Evolutionary conservation across 2,113 vertebrate species (phyloP).

Genomic region (Boulengerochromis microlepis): DNA sequence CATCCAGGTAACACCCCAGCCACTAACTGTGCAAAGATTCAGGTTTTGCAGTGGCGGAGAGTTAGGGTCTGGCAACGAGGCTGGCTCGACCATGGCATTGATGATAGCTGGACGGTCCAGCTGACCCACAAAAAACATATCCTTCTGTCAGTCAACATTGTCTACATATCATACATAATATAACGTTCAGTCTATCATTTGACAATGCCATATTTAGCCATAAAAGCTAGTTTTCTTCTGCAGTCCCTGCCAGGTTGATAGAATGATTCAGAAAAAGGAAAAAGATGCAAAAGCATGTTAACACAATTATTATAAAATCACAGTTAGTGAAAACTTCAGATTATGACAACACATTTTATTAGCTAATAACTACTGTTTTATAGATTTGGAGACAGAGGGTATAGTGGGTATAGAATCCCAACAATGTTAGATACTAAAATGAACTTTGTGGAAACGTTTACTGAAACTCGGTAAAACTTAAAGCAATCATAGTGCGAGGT

Average conservation of each 20-base stretch:
- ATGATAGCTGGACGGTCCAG: slow-evolving; percentile 58
- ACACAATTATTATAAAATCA: not conserved
- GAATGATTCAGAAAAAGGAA: not conserved
- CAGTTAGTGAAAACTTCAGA: not conserved
- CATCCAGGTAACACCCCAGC: slow-evolving; percentile 71
- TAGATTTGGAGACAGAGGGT: not conserved
- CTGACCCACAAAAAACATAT: slow-evolving; percentile 31
- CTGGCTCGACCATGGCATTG: slow-evolving; percentile 26
- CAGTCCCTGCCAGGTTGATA: not conserved
- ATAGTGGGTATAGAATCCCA: not conserved
- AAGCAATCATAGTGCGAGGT: not conserved
- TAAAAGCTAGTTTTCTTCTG: not conserved
- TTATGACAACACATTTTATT: not conserved
- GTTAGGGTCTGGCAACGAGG: slow-evolving; percentile 1
- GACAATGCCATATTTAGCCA: not conserved
- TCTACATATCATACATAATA: not conserved
- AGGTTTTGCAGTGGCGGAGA: not conserved
- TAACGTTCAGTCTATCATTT: not conserved
- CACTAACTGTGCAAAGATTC: slow-evolving; percentile 65
- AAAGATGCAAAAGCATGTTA: not conserved
- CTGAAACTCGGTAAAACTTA: not conserved
- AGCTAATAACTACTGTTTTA: not conserved
- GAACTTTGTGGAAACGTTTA: not conserved
- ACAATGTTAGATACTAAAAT: not conserved
- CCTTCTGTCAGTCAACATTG: not conserved